Evolutionary conservation across 2,113 vertebrate species (phyloP).

Genomic region (Strix uralensis): DNA sequence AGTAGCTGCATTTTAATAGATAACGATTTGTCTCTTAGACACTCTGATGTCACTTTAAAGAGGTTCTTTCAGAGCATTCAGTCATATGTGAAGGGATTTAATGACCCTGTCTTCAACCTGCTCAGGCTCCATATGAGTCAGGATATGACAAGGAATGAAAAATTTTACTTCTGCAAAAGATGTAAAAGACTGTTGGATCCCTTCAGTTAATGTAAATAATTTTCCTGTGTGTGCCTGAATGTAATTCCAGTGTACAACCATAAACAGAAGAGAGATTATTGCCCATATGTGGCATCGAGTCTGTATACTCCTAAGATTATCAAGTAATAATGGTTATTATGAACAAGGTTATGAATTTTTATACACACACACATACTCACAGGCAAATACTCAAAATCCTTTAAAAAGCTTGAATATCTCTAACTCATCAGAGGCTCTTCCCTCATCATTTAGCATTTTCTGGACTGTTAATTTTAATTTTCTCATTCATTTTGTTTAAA

Average conservation of each 20-base stretch:
- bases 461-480: constrained; percentile 63
- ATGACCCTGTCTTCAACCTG: background rate
- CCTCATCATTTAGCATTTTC: constrained; percentile 42
- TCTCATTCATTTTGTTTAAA: constrained; percentile 47
- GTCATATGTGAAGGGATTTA: background rate
- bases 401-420: constrained; percentile 23
- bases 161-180: background rate
- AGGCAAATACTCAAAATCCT: constrained; percentile 4
- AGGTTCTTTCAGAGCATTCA: background rate
- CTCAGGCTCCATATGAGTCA: background rate
- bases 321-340: background rate
- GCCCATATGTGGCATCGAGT: background rate
- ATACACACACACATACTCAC: background rate
- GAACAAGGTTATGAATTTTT: constrained; percentile 26
- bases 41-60: background rate
- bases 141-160: background rate
- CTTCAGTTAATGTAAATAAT: background rate
- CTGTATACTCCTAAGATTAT: background rate
- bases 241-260: background rate
- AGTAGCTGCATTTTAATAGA: background rate
- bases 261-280: background rate
- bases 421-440: constrained; percentile 19
- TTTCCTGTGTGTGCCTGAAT: background rate
- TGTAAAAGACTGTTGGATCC: background rate
- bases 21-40: background rate